Evolutionary conservation across 2,797 vertebrate genomes (phyloP).

Genomic region (Synaphobranchus kaupii): DNA sequence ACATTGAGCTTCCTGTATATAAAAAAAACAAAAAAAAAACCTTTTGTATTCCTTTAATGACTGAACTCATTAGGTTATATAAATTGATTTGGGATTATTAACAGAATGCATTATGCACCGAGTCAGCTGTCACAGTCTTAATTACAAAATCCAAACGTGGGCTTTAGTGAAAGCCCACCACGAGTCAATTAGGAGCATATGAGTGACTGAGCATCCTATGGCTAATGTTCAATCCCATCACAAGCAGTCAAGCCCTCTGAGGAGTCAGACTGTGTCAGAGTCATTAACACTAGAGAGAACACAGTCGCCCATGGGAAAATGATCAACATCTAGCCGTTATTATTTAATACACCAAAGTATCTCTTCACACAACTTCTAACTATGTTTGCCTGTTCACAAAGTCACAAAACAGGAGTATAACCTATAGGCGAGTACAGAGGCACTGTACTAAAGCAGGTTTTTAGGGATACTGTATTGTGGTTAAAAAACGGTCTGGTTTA

Average conservation of each 20-base stretch:
- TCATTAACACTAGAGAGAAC: background rate
- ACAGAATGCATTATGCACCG: background rate
- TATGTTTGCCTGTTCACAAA: background rate
- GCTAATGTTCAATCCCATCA: background rate
- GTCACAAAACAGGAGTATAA: background rate
- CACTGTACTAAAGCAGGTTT: background rate
- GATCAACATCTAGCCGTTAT: background rate
- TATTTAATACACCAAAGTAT: background rate
- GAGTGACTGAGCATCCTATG: background rate
- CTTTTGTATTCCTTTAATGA: slow-evolving; percentile 2
- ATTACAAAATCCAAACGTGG: background rate
- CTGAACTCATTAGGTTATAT: slow-evolving; percentile 22
- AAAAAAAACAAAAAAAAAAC: background rate
- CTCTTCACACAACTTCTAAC: background rate
- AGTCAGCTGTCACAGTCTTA: background rate
- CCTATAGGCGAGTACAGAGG: background rate
- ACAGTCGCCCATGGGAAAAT: background rate
- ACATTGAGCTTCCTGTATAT: background rate
- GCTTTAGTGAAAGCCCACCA: background rate
- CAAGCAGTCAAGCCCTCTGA: background rate
- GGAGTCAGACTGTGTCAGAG: background rate
- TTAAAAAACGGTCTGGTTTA: background rate
- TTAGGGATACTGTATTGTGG: no score
- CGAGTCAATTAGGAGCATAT: background rate
- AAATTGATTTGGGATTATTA: background rate